Evolutionary conservation across 2,797 vertebrate genomes (phyloP).

Genomic region (Hafferia zeledoni): DNA sequence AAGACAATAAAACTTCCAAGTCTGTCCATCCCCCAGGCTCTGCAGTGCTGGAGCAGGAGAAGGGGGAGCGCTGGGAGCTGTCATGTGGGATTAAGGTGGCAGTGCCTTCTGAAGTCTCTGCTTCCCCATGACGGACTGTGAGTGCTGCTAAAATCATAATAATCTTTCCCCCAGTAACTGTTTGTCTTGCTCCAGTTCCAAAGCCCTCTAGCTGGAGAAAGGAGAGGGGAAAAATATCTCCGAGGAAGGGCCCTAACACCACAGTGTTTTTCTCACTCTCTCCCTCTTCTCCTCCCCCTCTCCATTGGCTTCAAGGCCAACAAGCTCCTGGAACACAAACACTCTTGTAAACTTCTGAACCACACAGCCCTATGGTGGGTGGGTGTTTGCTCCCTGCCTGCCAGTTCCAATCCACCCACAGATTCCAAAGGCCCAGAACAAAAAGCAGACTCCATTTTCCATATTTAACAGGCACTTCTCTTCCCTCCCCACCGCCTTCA

Average conservation of each 20-base stretch:
- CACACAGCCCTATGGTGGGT: slow-evolving; percentile 68
- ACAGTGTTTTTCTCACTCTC: slow-evolving; percentile 59
- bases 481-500: not conserved
- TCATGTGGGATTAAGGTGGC: slow-evolving; percentile 11
- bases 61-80: not conserved
- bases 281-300: slow-evolving; percentile 53
- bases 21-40: not conserved
- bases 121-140: not conserved
- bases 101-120: not conserved
- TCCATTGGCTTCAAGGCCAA: slow-evolving; percentile 66
- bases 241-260: slow-evolving; percentile 59
- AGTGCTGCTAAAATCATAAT: not conserved
- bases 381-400: slow-evolving; percentile 73
- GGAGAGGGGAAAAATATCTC: slow-evolving; percentile 50
- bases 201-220: slow-evolving; percentile 35
- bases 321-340: slow-evolving; percentile 71
- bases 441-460: slow-evolving; percentile 66
- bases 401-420: slow-evolving; percentile 73
- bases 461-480: slow-evolving; percentile 29
- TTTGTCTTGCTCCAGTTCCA: slow-evolving; percentile 19
- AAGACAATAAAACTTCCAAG: not conserved
- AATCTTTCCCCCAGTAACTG: not conserved
- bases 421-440: slow-evolving; percentile 69
- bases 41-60: not conserved
- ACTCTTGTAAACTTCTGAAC: slow-evolving; percentile 76